Conservation (phyloP, 1,140 invertebrate genomes). For the Temnothorax nylanderi region DNA sequence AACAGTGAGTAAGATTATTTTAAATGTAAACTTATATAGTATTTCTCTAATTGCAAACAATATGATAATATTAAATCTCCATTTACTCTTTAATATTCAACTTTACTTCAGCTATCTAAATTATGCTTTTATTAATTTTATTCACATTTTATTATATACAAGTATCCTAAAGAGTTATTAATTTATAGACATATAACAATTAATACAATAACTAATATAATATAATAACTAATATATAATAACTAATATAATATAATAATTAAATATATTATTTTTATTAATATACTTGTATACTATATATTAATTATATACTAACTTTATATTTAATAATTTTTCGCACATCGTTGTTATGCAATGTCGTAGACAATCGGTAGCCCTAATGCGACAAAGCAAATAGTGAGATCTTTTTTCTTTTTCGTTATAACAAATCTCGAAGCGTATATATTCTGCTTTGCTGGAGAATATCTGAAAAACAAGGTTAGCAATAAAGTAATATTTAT, state of each 20-base stretch:
- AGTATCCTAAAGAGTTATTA: background rate
- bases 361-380: conserved; percentile 24
- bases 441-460: conserved; percentile 61
- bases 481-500: background rate
- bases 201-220: too few species aligned
- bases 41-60: background rate
- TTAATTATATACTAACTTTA: background rate
- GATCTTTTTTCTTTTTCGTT: conserved; percentile 25
- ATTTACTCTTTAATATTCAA: background rate
- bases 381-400: background rate
- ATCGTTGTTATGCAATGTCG: background rate
- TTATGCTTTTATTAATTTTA: background rate
- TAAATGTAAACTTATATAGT: background rate
- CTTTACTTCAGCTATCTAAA: background rate
- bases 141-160: background rate
- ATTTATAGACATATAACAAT: background rate
- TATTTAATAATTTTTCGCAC: background rate
- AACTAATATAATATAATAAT: background rate
- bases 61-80: background rate
- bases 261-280: background rate
- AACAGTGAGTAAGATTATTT: background rate
- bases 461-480: conserved; percentile 56
- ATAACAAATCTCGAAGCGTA: conserved; percentile 57
- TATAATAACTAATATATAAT: background rate
- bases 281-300: background rate